Base-by-base conservation (phyloP, 2,113 vertebrate species). In the Melanerpes formicivorus region DNA sequence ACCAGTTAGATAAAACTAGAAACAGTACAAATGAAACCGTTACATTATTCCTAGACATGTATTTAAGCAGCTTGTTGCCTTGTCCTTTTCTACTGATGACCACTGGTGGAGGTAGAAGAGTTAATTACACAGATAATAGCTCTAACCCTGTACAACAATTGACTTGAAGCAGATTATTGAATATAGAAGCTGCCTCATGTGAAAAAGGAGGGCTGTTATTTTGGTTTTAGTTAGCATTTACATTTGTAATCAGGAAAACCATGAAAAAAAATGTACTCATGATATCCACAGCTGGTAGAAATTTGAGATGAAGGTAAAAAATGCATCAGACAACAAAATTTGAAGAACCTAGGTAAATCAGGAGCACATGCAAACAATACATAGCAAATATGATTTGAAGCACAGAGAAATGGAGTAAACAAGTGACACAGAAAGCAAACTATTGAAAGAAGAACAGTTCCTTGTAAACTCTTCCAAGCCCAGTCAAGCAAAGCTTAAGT, bases 261-360 rank as follows among this genome's bases (percentile, higher is more conserved):
- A 60, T 55, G 52, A n/a, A 46, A 74, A 77, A 85, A 87, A 81
- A 63, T 0, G 0, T 55, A 81, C 32, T 70, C 2, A 0, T 62
- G 59, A 56, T 89, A 80, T 72, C 88, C 88, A 90, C 73, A 86
- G 54, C 50, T 88, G 65, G 73, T 42, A 65, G n/a, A 13, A 67
- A 87, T 72, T 91, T 58, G 40, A 74, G 69, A 59, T 54, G 75
- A 93, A 62, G 9, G 22, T 50, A n/a, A 93, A 83, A 93, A 90
- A 71, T 25, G 77, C 21, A 37, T 3, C 5, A 91, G 42, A 80
- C 54, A 14, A 91, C 22, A 85, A 88, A 65, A 85, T 59, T 1
- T 65, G 62, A 66, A 92, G 65, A 59, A 92, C 80, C 21, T 23
- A 75, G 6, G 1, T 64, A 86, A 83, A 84, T 78, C 54, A 90